phyloP scores from a whole-genome alignment of 2,113 vertebrate species.

The Cavia porcellus region DNA sequence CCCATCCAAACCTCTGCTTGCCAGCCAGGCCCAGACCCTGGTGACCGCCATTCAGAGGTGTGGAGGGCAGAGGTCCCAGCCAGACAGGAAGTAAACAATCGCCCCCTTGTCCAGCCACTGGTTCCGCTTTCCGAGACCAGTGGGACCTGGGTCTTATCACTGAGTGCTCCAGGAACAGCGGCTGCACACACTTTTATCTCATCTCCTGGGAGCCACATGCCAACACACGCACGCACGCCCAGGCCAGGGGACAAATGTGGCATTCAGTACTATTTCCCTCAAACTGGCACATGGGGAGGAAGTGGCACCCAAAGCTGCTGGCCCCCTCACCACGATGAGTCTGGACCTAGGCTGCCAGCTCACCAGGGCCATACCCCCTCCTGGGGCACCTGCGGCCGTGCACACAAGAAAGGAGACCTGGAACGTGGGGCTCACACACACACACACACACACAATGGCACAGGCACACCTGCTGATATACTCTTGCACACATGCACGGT shows the following conservation, averaged over 20 bases:
- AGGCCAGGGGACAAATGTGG: not conserved
- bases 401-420: not conserved
- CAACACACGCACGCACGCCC: rapidly evolving
- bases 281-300: not conserved
- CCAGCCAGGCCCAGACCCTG: not conserved
- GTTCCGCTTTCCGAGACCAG: not conserved
- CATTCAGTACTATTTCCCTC: not conserved
- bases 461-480: no score
- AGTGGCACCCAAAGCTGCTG: not conserved
- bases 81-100: not conserved
- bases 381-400: not conserved
- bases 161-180: not conserved
- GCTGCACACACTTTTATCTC: not conserved
- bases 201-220: not conserved
- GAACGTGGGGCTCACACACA: not conserved
- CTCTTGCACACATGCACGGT: not conserved
- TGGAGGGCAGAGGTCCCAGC: not conserved
- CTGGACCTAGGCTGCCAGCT: not conserved
- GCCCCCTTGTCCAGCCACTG: not conserved
- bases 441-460: not conserved
- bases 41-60: not conserved
- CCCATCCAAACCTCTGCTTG: not conserved
- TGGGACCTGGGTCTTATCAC: not conserved
- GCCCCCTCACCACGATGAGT: not conserved
- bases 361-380: not conserved